Evolutionary conservation across 2,888 invertebrate genomes (phyloP).

Genomic region (Lydus trimaculatus): DNA sequence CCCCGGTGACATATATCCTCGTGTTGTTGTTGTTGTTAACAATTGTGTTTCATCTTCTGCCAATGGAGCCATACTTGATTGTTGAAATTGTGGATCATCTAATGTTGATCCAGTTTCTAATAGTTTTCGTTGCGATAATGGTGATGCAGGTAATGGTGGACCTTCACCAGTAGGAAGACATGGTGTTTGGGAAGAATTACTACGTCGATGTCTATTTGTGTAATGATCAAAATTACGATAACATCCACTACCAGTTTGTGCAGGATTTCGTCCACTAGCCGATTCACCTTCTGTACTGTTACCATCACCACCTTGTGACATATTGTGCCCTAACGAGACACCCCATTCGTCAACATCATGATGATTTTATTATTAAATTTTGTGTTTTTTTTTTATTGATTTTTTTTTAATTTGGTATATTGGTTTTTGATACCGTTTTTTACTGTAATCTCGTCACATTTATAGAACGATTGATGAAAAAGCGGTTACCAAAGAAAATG

Average conservation of each 20-base stretch:
- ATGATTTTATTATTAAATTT: background rate
- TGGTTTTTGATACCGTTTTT: conserved; percentile 20
- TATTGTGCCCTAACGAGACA: conserved; percentile 82
- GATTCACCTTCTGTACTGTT: conserved; percentile 79
- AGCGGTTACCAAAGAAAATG: conserved; percentile 29
- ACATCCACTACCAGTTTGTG: conserved; percentile 78
- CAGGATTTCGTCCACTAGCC: conserved; percentile 67
- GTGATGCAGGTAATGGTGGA: conserved; percentile 52
- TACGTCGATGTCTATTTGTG: conserved; percentile 62
- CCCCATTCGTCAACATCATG: conserved; percentile 24
- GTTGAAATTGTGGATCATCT: conserved; percentile 39
- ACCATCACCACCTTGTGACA: conserved; percentile 83
- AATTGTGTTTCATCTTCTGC: conserved; percentile 59
- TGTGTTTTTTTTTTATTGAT: background rate
- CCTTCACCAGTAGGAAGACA: conserved; percentile 60
- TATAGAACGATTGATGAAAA: conserved; percentile 32
- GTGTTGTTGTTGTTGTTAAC: conserved; percentile 54
- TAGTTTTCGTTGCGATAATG: conserved; percentile 51
- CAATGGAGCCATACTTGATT: conserved; percentile 48
- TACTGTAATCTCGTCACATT: conserved; percentile 34
- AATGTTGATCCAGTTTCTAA: conserved; percentile 47
- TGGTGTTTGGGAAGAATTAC: conserved; percentile 63
- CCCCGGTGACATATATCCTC: conserved; percentile 58
- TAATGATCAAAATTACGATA: conserved; percentile 82
- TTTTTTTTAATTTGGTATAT: background rate